Evolutionary conservation across 2,113 vertebrate species (phyloP).

Genomic region (Sebastes schlegelii): DNA sequence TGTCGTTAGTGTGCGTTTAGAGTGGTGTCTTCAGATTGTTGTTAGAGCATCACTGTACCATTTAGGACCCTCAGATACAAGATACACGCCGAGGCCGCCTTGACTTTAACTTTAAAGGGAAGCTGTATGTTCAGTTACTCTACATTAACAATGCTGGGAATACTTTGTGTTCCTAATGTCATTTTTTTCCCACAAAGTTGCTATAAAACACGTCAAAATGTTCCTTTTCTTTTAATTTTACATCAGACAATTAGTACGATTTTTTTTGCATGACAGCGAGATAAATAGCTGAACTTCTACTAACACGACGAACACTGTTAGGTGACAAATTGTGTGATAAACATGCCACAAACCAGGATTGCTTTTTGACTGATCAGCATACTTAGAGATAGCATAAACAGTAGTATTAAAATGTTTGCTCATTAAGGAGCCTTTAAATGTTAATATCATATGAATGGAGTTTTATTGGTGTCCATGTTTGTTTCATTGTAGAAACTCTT

Average conservation of each 20-base stretch:
- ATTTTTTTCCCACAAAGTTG: no score
- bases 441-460: neutral
- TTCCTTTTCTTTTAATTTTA: neutral
- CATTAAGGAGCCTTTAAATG: neutral
- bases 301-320: no score
- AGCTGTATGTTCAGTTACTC: neutral
- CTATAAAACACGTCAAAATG: neutral
- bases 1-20: slow-evolving; percentile 75
- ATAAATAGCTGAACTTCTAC: no score
- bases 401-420: neutral
- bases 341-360: neutral
- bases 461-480: neutral
- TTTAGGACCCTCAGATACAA: slow-evolving; percentile 57
- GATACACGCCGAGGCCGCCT: slow-evolving; percentile 21
- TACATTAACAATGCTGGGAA: neutral
- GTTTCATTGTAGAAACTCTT: neutral
- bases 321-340: no score
- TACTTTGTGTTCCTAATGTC: neutral
- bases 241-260: neutral
- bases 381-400: neutral
- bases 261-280: neutral
- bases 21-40: slow-evolving; percentile 68
- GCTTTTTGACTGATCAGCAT: neutral
- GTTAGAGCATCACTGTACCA: slow-evolving; percentile 67
- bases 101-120: slow-evolving; percentile 7